phyloP scores from a whole-genome alignment of 2,113 vertebrate species.

The Psettodes erumei region DNA sequence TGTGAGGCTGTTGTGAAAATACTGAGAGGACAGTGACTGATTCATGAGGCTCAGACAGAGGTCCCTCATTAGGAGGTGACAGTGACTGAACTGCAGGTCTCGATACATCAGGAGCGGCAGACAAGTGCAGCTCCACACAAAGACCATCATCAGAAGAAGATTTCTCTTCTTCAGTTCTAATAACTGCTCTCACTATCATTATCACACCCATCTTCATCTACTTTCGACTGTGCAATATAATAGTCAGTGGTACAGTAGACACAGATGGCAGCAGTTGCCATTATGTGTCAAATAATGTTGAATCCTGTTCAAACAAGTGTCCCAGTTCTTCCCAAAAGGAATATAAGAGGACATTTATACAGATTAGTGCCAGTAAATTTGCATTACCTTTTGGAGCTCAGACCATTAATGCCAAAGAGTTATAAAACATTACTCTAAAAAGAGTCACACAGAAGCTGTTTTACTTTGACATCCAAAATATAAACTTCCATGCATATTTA shows the following conservation, averaged over 20 bases:
- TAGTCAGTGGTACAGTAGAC: neutral
- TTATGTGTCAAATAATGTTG: slow-evolving; percentile 1
- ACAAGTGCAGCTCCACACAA: slow-evolving; percentile 33
- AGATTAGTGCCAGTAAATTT: slow-evolving; percentile 9
- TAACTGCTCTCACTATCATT: slow-evolving; percentile 6
- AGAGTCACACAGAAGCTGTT: neutral
- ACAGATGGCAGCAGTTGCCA: neutral
- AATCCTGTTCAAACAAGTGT: neutral
- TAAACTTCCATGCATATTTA: neutral
- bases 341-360: neutral
- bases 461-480: neutral
- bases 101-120: slow-evolving; percentile 33
- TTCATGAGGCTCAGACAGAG: slow-evolving; percentile 46
- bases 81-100: slow-evolving; percentile 57
- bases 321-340: neutral
- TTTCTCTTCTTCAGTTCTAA: neutral
- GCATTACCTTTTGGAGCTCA: neutral
- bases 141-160: slow-evolving; percentile 23
- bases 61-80: slow-evolving; percentile 64
- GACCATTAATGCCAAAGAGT: neutral
- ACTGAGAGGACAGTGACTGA: neutral
- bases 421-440: neutral
- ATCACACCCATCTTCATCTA: slow-evolving; percentile 1
- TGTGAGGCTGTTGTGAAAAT: slow-evolving; percentile 28
- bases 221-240: neutral